Percentiles rank a stretch among this genome's conserved stretches.
These are phyloP conservation scores for Chymomyza amoena DNA, from an alignment of 2,888 invertebrate species.

Conservation along the genomic window DNA sequence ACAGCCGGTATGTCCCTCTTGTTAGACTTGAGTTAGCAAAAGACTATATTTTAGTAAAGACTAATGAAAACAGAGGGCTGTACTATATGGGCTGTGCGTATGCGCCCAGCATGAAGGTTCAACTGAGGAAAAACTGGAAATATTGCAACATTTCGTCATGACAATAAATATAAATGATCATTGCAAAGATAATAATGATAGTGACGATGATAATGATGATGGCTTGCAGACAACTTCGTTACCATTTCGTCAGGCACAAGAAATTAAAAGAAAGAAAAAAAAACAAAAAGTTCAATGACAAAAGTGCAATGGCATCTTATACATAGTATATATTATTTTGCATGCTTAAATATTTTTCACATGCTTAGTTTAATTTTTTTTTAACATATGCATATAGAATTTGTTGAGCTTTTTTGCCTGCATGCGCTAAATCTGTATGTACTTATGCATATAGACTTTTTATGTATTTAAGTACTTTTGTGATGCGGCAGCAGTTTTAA, in stretches of 20 bases:
- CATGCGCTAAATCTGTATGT: neutral
- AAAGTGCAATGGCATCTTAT: constrained; percentile 35
- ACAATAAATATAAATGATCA: too few relatives aligned
- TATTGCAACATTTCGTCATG: too few relatives aligned
- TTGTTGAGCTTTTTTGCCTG: neutral
- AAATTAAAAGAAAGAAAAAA: neutral
- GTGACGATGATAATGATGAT: neutral
- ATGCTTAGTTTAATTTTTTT: neutral
- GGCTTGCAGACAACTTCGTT: neutral
- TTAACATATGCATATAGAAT: neutral
- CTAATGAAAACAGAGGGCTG: too few relatives aligned
- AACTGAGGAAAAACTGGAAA: neutral
- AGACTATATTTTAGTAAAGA: too few relatives aligned
- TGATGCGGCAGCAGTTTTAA: neutral
- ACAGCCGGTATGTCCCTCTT: too few relatives aligned
- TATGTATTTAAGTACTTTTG: neutral
- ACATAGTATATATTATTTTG: constrained; percentile 1
- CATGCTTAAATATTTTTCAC: neutral
- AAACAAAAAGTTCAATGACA: constrained; percentile 37
- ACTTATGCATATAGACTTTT: neutral
- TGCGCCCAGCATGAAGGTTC: constrained; percentile 28
- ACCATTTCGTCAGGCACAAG: too few relatives aligned
- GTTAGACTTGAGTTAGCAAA: too few relatives aligned
- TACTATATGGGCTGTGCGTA: neutral
- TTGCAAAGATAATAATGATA: too few relatives aligned